Conservation (phyloP, 1,140 invertebrate genomes). For the Drosophila triauraria region DNA sequence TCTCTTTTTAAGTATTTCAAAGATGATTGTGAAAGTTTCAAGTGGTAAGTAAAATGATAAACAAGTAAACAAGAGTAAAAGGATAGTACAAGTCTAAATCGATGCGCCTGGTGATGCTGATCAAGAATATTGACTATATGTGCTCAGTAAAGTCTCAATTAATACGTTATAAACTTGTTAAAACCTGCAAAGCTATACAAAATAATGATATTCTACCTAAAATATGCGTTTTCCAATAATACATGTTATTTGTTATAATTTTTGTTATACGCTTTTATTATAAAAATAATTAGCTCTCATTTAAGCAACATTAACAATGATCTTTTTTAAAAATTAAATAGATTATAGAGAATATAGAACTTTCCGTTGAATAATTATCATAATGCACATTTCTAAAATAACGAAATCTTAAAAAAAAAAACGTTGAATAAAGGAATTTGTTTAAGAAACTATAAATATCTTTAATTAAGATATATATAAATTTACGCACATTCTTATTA, state of each 20-base stretch:
- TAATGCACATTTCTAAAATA: neutral
- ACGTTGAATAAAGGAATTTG: neutral
- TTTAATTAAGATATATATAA: neutral
- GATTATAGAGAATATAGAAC: neutral
- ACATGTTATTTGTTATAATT: neutral
- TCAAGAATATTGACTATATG: neutral
- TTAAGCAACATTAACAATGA: slow-evolving; percentile 3
- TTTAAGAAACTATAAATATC: neutral
- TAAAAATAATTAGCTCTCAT: neutral
- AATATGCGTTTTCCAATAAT: neutral
- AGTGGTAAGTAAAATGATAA: too few species aligned
- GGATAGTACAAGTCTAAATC: too few species aligned
- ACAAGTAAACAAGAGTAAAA: too few species aligned
- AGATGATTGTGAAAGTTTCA: too few species aligned
- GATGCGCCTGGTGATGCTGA: neutral
- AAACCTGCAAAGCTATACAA: too few species aligned
- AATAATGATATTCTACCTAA: too few species aligned
- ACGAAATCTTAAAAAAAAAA: neutral
- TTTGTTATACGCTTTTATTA: neutral
- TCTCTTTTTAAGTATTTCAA: too few species aligned
- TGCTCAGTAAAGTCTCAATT: too few species aligned
- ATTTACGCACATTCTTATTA: neutral
- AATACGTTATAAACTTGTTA: too few species aligned
- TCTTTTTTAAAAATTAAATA: too few species aligned
- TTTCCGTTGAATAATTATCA: neutral